A percentile compares a stretch with the other conserved stretches of the same genome.
phyloP scores from a whole-genome alignment of 2,113 vertebrate genomes.

The Salminus brasiliensis region DNA sequence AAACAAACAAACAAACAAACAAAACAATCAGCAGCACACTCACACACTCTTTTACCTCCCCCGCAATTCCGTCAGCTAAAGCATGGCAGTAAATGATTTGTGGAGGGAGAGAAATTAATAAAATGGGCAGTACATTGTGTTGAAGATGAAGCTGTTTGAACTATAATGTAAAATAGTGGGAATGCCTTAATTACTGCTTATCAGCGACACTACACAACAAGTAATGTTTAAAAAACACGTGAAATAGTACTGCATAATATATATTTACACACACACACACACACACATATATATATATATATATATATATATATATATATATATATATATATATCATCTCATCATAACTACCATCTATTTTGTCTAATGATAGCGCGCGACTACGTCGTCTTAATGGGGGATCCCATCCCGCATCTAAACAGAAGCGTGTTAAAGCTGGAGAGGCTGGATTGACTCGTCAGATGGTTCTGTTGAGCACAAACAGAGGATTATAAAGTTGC shows the following conservation, averaged over 20 bases:
- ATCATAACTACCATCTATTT: no score
- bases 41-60: neutral
- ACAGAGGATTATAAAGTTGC: conserved; percentile 23
- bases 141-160: no score
- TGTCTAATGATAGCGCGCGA: no score
- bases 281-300: no score
- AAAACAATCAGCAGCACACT: neutral
- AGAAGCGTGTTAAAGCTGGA: neutral
- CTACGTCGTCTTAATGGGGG: neutral
- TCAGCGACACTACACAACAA: no score
- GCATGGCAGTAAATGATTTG: neutral
- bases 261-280: no score
- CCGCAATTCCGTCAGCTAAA: neutral
- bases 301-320: no score
- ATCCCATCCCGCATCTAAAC: neutral
- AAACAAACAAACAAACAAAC: neutral
- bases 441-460: conserved; percentile 3
- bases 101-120: no score
- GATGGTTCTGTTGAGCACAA: conserved; percentile 9
- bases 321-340: neutral
- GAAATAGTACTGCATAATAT: no score
- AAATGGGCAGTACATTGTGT: neutral
- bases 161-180: no score
- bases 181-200: no score
- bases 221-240: no score